Base-by-base conservation (phyloP, 2,888 invertebrate species). In the Fabriciana adippe region DNA sequence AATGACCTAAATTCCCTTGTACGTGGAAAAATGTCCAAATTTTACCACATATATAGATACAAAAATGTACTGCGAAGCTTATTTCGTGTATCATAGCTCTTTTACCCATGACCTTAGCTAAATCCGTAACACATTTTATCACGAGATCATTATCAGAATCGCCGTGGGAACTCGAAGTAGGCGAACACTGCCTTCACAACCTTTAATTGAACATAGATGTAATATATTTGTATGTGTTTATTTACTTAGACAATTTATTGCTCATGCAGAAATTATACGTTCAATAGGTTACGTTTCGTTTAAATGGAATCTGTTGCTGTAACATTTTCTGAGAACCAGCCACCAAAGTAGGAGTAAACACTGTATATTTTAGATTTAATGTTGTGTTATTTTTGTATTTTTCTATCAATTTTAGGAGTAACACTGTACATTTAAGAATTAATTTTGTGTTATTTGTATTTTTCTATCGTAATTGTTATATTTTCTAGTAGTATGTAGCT, bases 101-200 rank as follows among this genome's bases (percentile, higher is more conserved):
- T 51, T 50, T 68, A 51, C 59, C 41, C 57, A 47, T 66, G 69
- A 73, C 75, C 73, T 70, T 73, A 55, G 4, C 35, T 56, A 56
- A 59, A 70, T 72, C 70, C 66, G 66, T 69, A 64, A 72, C 66
- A 63, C 65, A 71, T 66, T 69, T 62, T 67, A 47, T 67, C 65
- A 67, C 45, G 18, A 66, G 72, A 72, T 70, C 60, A 41, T 69
- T 70, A 72, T 60, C 41, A 61, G 26, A 61, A 61, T 72, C 72
- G 21, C n/a, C 69, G 70, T 73, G 73, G 60, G 73, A 73, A 73
- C 66, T 26, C 41, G 59, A 67, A n/a, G 72, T 73, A 54, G 73
- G 72, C 67, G 73, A 69, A 57, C 4, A 26, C 64, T 67, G 66
- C 69, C 66, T 66, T 26, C 50, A 31, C 55, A 47, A 16, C 15